These are phyloP conservation scores for Phengaris arion DNA, from an alignment of 2,888 invertebrate genomes.

Conservation along the genomic window DNA sequence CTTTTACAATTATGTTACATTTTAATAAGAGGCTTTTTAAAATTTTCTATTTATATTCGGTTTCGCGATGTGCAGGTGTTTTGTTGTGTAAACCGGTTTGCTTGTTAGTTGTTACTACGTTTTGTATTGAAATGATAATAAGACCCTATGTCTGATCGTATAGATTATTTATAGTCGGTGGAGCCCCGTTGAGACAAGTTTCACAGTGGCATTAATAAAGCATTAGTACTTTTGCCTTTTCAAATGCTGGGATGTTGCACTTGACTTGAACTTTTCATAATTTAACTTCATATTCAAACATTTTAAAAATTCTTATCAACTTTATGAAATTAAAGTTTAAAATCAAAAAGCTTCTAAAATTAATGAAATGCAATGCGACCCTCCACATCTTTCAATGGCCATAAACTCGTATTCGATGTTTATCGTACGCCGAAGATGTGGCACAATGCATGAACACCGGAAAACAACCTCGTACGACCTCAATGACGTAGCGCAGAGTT, in stretches of 20 bases:
- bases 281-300: not conserved
- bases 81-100: conserved; percentile 13
- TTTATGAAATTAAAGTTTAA: not conserved
- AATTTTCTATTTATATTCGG: not conserved
- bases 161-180: conserved; percentile 39
- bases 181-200: conserved; percentile 37
- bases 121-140: conserved; percentile 36
- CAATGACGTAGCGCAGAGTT: conserved; percentile 53
- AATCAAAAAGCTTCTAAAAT: not conserved
- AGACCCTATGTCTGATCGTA: conserved; percentile 34
- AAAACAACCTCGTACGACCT: conserved; percentile 50
- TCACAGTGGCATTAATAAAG: conserved; percentile 34
- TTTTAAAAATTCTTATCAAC: not conserved
- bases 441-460: conserved; percentile 60
- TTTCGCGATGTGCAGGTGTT: not conserved
- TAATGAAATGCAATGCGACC: not conserved
- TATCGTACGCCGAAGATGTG: conserved; percentile 59
- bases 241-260: not conserved
- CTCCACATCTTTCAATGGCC: conserved; percentile 5
- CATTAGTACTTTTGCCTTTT: not conserved
- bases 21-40: not conserved
- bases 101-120: conserved; percentile 10
- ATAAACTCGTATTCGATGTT: conserved; percentile 44
- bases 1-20: not conserved
- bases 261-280: not conserved